Evolutionary conservation across 2,888 invertebrate genomes (phyloP), one percentile per base, ranked within the genome.

Genomic region (Netelia melanura): DNA sequence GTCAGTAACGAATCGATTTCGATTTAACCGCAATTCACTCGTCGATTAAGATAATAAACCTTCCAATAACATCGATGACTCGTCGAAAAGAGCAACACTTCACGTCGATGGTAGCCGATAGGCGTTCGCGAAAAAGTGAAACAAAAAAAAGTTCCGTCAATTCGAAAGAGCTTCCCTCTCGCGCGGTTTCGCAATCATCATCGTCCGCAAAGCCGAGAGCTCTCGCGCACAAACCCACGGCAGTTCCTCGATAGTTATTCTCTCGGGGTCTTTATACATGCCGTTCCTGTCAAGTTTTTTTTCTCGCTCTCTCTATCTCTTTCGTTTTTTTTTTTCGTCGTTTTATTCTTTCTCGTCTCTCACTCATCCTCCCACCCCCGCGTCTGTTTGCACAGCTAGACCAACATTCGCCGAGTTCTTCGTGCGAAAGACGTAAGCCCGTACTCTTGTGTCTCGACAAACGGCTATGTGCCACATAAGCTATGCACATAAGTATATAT

Each of bases 311-410:
- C 5, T 30, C 30, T 30, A 3, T 30, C 30, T 30, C 30, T 30
- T 30, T 30, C 30, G 25, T 25, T 3, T 25, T 30, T 2, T 5
- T 30, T 30, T 48, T 75, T 68, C 52, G 25, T 62, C 70, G 44
- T 72, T 25, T 81, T 80, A 61, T 70, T 56, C 64, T 70, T 68
- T 48, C 56, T 70, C 68, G 75, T 43, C 61, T 64, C 14, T 58
- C 52, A 48, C 77, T 44, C 77, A 58, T 67, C 56, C 58, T 76
- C 44, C 58, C 48, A 65, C 68, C 56, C 67, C 14, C 68, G 68
- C 58, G 72, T 74, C 80, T 92, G 90, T 92, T 92, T 90, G 89
- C 89, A 87, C 91, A 91, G 91, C 90, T 92, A 91, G 91, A 84
- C 90, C 87, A 91, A 90, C 90, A 91, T 84, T 83, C 87, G 85